phyloP scores from a whole-genome alignment of 2,888 invertebrate genomes.

The Sphaerophoria rueppellii region DNA sequence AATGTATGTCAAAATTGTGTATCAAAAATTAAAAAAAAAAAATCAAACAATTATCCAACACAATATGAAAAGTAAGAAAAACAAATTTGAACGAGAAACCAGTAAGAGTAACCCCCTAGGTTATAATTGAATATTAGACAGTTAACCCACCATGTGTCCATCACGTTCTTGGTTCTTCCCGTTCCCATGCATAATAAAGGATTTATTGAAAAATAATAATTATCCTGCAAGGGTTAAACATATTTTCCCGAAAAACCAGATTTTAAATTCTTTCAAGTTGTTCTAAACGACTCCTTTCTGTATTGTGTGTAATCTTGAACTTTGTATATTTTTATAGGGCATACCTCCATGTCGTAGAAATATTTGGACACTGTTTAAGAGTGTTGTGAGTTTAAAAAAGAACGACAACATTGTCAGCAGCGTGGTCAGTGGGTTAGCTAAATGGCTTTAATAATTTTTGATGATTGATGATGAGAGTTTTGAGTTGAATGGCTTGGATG shows the following conservation, averaged over 20 bases:
- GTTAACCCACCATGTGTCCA: not conserved
- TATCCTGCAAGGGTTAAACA: constrained; percentile 2
- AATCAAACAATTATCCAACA: no score
- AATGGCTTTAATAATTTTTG: constrained; percentile 24
- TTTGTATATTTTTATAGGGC: constrained; percentile 10
- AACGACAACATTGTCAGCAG: constrained; percentile 38
- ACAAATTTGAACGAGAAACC: no score
- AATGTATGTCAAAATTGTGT: no score
- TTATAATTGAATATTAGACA: not conserved
- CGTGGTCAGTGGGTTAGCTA: constrained; percentile 50
- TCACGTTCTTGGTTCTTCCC: no score
- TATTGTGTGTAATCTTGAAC: constrained; percentile 59
- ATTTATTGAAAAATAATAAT: not conserved
- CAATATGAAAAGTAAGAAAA: no score
- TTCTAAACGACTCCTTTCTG: constrained; percentile 29
- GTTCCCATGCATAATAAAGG: no score
- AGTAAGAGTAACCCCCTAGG: no score
- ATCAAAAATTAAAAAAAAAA: no score
- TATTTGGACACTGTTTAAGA: constrained; percentile 56
- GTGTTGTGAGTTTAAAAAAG: not conserved
- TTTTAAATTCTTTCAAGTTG: constrained; percentile 1
- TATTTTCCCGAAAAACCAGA: constrained; percentile 23
- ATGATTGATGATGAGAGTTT: constrained; percentile 59
- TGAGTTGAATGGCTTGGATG: not conserved
- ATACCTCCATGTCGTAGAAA: constrained; percentile 39